These are phyloP conservation scores for Drosophila repleta DNA, from an alignment of 1,140 invertebrate species.

Conservation along the genomic window DNA sequence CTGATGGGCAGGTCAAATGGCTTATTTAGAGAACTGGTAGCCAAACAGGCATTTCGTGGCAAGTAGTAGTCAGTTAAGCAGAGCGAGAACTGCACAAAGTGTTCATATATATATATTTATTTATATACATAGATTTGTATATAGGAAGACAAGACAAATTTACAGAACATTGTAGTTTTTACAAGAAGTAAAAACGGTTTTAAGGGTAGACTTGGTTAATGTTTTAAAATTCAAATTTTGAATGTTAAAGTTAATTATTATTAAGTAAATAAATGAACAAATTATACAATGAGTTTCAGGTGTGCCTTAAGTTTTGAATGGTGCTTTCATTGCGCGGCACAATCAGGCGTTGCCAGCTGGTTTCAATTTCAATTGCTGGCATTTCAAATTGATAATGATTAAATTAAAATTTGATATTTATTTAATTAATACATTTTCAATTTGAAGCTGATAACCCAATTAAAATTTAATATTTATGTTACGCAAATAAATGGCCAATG, in stretches of 20 bases:
- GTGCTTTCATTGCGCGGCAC: too few relatives aligned
- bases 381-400: too few relatives aligned
- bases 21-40: slow-evolving; percentile 87
- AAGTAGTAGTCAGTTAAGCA: neutral
- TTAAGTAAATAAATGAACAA: neutral
- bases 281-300: neutral
- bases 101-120: neutral
- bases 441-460: too few relatives aligned
- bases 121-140: neutral
- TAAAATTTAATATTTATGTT: too few relatives aligned
- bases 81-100: neutral
- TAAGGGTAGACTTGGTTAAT: neutral
- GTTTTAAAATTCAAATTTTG: neutral
- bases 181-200: too few relatives aligned
- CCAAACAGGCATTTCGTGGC: slow-evolving; percentile 87
- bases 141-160: neutral
- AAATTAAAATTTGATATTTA: too few relatives aligned
- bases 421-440: too few relatives aligned
- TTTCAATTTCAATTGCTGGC: too few relatives aligned
- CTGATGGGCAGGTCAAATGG: slow-evolving; percentile 87
- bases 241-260: neutral
- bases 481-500: too few relatives aligned
- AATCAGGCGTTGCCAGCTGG: too few relatives aligned
- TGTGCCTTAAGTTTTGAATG: too few relatives aligned
- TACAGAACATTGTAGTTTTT: too few relatives aligned